Conservation (phyloP, 2,113 vertebrate genomes). For the Cathartes aura region DNA sequence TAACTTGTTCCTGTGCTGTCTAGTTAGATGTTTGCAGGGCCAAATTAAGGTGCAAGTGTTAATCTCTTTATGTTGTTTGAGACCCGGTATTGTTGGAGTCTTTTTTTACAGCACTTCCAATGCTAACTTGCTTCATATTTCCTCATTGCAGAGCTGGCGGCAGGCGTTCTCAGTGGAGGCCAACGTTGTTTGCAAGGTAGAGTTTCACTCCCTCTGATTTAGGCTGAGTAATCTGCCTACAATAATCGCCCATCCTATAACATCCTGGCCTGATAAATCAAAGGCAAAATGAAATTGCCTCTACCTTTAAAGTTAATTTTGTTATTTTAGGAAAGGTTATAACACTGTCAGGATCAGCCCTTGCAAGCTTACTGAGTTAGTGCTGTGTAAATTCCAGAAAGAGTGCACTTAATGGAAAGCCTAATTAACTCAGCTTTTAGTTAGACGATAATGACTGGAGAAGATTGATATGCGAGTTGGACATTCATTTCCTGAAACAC, state of each 20-base stretch:
- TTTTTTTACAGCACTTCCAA: not conserved
- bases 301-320: not conserved
- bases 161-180: not conserved
- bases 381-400: not conserved
- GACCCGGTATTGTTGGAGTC: not conserved
- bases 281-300: not conserved
- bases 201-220: not conserved
- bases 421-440: constrained; percentile 16
- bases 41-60: not conserved
- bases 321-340: constrained; percentile 21
- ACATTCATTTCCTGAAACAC: constrained; percentile 10
- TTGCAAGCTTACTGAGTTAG: not conserved
- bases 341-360: not conserved
- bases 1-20: not conserved
- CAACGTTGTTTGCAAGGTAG: not conserved
- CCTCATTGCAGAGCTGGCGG: not conserved
- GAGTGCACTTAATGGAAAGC: not conserved
- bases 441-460: not conserved
- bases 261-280: not conserved
- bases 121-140: not conserved
- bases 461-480: not conserved
- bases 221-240: not conserved
- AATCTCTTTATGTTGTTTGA: not conserved
- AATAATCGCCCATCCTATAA: not conserved
- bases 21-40: not conserved